These are phyloP conservation scores for Microcebus murinus DNA, from an alignment of 2,113 vertebrate genomes.

Conservation along the genomic window DNA sequence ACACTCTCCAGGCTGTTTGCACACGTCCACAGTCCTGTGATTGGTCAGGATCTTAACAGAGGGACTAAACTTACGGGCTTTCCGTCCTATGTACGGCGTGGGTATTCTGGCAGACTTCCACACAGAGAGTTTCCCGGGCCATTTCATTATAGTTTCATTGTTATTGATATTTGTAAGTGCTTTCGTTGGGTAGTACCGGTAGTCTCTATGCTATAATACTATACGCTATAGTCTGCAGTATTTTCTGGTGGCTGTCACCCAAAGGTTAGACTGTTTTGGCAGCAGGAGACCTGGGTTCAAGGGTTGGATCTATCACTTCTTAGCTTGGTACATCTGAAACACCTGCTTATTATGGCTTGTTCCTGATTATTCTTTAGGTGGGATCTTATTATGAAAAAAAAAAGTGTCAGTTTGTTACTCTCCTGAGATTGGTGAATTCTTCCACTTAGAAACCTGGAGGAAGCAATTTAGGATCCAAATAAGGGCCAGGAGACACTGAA, in stretches of 20 bases:
- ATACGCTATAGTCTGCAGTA: not conserved
- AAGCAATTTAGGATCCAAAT: not conserved
- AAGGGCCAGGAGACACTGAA: conserved; percentile 1
- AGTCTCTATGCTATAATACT: not conserved
- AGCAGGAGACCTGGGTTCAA: not conserved
- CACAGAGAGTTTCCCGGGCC: not conserved
- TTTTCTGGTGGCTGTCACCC: not conserved
- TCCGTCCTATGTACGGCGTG: not conserved
- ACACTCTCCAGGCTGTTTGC: not conserved
- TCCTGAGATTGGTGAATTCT: not conserved
- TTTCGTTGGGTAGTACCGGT: not conserved
- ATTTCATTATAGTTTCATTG: not conserved
- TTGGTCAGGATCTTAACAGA: conserved; percentile 11
- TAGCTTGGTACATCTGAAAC: not conserved
- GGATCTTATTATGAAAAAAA: not conserved
- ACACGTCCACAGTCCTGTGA: not conserved
- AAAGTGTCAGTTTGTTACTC: not conserved
- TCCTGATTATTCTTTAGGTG: not conserved
- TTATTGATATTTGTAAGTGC: conserved; percentile 17
- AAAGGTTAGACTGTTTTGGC: conserved; percentile 5
- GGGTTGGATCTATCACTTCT: not conserved
- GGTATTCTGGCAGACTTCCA: conserved; percentile 1
- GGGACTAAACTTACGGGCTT: not conserved
- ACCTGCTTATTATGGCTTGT: not conserved
- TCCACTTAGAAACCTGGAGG: conserved; percentile 3